Conservation (phyloP, 2,888 invertebrate genomes). For the Punctoribates punctum region DNA sequence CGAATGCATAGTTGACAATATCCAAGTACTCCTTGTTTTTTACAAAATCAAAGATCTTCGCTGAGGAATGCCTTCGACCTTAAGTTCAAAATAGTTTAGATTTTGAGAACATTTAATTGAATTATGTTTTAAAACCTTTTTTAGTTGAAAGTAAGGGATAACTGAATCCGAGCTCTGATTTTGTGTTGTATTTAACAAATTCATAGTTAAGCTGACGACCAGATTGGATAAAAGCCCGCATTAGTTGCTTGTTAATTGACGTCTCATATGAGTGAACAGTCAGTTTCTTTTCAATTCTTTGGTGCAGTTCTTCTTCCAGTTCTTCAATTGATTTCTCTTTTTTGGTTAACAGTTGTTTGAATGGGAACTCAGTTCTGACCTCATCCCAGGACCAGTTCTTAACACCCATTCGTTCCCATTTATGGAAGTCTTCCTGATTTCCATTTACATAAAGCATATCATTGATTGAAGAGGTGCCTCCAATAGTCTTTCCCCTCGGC, state of each 20-base stretch:
- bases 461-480: not conserved
- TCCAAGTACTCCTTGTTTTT: conserved; percentile 62
- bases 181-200: not conserved
- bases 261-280: not conserved
- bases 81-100: conserved; percentile 47
- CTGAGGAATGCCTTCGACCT: conserved; percentile 50
- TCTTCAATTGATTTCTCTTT: conserved; percentile 45
- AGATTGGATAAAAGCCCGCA: not conserved
- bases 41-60: conserved; percentile 50
- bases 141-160: not conserved
- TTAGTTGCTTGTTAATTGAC: not conserved
- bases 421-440: not conserved
- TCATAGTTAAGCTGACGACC: not conserved
- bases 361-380: conserved; percentile 74
- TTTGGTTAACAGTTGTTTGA: conserved; percentile 53
- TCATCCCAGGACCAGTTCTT: conserved; percentile 81
- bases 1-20: conserved; percentile 56
- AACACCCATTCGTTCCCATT: conserved; percentile 61
- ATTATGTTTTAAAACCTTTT: not conserved
- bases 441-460: not conserved
- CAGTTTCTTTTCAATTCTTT: not conserved
- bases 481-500: not conserved
- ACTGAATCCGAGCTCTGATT: not conserved
- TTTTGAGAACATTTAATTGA: conserved; percentile 23
- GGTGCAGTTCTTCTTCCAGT: conserved; percentile 25